These are phyloP conservation scores for Manduca sexta DNA, from an alignment of 1,140 invertebrate genomes.

Conservation along the genomic window DNA sequence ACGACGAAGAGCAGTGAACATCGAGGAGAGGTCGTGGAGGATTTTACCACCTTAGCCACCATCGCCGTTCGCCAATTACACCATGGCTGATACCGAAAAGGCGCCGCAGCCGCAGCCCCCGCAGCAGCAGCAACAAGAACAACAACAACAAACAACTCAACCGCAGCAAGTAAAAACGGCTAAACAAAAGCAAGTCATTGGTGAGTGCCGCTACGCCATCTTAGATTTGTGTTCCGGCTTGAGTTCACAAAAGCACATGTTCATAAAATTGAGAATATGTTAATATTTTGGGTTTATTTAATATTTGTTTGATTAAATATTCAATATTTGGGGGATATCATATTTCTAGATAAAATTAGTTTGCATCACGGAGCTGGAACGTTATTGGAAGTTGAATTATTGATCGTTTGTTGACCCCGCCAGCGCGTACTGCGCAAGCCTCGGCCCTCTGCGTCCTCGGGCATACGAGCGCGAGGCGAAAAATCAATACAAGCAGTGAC, in stretches of 20 bases:
- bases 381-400: conserved; percentile 21
- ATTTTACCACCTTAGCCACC: conserved; percentile 72
- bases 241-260: conserved; percentile 58
- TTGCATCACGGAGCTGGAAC: neutral
- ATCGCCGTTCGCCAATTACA: conserved; percentile 74
- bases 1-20: conserved; percentile 59
- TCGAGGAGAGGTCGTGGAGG: conserved; percentile 73
- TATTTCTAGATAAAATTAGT: neutral
- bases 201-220: conserved; percentile 67
- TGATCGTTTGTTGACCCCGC: conserved; percentile 44
- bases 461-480: conserved; percentile 6
- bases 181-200: conserved; percentile 72
- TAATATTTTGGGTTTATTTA: conserved; percentile 2
- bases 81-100: conserved; percentile 74
- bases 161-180: conserved; percentile 60
- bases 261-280: conserved; percentile 19
- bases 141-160: conserved; percentile 29
- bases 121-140: conserved; percentile 48
- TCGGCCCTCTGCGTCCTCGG: too few relatives aligned
- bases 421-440: conserved; percentile 2
- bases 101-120: conserved; percentile 68
- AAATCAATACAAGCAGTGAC: conserved; percentile 25
- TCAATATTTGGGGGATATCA: neutral
- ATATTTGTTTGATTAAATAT: neutral
- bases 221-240: conserved; percentile 57